phyloP scores from a whole-genome alignment of 2,113 vertebrate species.

The Orthochromis indermauri region DNA sequence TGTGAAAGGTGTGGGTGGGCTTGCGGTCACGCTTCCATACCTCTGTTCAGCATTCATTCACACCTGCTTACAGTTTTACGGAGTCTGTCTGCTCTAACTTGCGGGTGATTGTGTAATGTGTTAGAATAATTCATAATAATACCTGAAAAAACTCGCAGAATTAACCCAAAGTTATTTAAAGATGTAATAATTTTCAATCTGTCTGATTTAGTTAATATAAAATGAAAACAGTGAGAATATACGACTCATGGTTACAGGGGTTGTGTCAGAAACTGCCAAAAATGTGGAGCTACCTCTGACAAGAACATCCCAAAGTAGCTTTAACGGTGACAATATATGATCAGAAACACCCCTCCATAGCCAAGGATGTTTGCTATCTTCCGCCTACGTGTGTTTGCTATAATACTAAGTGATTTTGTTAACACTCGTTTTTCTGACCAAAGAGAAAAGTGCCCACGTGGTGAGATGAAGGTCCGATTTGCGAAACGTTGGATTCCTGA shows the following conservation, averaged over 20 bases:
- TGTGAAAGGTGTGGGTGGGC: conserved; percentile 4
- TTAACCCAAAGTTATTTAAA: conserved; percentile 7
- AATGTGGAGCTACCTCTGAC: neutral
- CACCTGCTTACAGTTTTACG: conserved; percentile 55
- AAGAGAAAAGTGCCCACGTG: neutral
- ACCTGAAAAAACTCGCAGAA: conserved; percentile 13
- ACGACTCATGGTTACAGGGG: neutral
- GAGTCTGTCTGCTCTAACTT: conserved; percentile 34
- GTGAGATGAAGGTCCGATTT: conserved; percentile 5
- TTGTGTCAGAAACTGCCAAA: neutral
- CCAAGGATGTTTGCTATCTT: neutral
- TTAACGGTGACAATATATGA: neutral
- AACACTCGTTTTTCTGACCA: neutral
- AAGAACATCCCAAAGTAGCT: neutral
- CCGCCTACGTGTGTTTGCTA: neutral
- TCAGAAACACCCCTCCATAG: neutral
- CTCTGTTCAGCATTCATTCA: conserved; percentile 17
- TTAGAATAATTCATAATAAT: conserved; percentile 41
- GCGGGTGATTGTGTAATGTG: conserved; percentile 45
- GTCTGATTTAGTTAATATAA: neutral
- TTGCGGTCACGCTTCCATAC: conserved; percentile 19
- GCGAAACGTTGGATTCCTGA: neutral
- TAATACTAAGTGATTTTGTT: neutral
- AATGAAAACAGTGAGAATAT: neutral
- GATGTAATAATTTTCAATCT: conserved; percentile 1